Evolutionary conservation across 2,113 vertebrate genomes (phyloP).

Genomic region (Hydrochoerus hydrochaeris): DNA sequence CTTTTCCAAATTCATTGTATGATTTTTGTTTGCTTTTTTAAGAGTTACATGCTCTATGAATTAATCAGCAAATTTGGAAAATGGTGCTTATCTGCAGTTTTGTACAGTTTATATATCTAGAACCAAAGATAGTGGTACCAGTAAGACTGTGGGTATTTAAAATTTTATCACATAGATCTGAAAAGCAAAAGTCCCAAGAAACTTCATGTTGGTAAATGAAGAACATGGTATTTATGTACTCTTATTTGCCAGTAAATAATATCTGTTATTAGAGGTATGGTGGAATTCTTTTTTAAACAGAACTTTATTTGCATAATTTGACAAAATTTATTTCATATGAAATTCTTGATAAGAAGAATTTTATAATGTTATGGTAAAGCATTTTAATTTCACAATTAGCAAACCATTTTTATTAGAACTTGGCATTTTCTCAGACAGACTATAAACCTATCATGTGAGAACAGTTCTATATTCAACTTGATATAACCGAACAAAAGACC

Average conservation of each 20-base stretch:
- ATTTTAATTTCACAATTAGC: background rate
- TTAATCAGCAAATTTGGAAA: background rate
- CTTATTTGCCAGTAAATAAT: constrained; percentile 2
- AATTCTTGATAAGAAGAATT: background rate
- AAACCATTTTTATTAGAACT: background rate
- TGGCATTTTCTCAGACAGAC: background rate
- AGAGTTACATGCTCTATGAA: background rate
- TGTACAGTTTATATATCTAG: background rate
- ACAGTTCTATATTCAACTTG: background rate
- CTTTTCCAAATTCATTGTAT: constrained; percentile 41
- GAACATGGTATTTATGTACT: background rate
- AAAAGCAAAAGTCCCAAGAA: background rate
- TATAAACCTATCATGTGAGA: background rate
- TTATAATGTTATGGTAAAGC: background rate
- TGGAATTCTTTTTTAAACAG: background rate
- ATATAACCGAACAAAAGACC: background rate
- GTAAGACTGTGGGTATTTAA: background rate
- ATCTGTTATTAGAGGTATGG: background rate
- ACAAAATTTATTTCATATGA: background rate
- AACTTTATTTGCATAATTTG: background rate
- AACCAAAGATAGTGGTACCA: background rate
- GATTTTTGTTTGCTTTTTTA: background rate
- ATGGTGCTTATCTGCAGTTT: background rate
- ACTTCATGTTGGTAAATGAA: background rate
- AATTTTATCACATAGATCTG: background rate